Conservation (phyloP, 2,113 vertebrate genomes). For the Machaerirhynchus nigripectus region DNA sequence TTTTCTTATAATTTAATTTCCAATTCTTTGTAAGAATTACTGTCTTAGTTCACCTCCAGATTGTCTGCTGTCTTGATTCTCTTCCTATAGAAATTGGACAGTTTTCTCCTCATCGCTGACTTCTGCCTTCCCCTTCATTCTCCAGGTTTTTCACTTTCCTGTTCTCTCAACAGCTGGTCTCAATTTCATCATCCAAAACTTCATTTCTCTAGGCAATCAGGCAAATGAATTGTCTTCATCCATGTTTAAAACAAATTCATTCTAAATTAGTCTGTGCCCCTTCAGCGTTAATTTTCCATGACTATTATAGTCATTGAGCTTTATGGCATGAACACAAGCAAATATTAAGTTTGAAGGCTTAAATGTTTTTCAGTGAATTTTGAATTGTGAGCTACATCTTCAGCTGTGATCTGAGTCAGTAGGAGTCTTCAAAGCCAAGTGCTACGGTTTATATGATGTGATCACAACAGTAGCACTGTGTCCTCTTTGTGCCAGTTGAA, state of each 20-base stretch:
- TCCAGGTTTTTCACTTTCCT: slow-evolving; percentile 12
- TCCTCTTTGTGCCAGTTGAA: neutral
- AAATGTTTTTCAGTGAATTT: slow-evolving; percentile 22
- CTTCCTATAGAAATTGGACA: neutral
- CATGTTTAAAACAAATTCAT: slow-evolving; percentile 54
- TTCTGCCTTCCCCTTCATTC: neutral
- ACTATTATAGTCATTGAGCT: slow-evolving; percentile 56
- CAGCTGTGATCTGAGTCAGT: neutral
- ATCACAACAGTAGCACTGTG: neutral
- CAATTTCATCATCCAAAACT: slow-evolving; percentile 48
- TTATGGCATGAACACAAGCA: slow-evolving; percentile 55
- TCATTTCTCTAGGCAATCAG: slow-evolving; percentile 47
- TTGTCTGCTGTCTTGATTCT: neutral
- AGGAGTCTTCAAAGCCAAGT: neutral
- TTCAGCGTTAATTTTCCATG: slow-evolving; percentile 57
- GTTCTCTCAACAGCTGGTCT: slow-evolving; percentile 52
- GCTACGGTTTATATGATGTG: neutral
- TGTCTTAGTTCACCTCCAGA: neutral
- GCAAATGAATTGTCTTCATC: slow-evolving; percentile 59
- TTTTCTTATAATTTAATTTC: neutral
- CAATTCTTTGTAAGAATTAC: neutral
- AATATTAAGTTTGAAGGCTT: slow-evolving; percentile 52
- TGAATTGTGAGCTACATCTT: neutral
- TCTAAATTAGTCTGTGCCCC: slow-evolving; percentile 47
- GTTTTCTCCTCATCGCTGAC: neutral